A percentile compares a stretch with the other conserved stretches of the same genome.
Conservation (phyloP, 1,140 invertebrate genomes). For the Atta colombica region DNA sequence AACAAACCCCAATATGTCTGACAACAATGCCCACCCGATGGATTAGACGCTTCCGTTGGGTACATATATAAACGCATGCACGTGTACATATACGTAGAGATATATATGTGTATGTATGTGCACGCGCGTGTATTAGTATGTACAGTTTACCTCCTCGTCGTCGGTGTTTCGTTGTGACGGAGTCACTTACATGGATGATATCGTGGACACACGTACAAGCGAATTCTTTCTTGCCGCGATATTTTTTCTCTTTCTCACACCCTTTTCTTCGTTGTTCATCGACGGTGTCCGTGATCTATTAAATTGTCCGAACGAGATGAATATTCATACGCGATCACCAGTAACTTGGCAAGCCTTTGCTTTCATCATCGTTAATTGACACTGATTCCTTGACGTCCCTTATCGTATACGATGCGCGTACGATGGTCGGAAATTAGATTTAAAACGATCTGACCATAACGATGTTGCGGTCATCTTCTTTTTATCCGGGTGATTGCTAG, state of each 20-base stretch:
- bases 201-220: neutral
- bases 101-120: neutral
- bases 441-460: constrained; percentile 74
- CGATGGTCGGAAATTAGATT: constrained; percentile 72
- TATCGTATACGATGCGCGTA: constrained; percentile 55
- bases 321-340: constrained; percentile 74
- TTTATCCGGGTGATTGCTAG: constrained; percentile 64
- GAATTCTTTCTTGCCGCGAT: constrained; percentile 48
- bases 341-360: constrained; percentile 72
- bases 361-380: constrained; percentile 77
- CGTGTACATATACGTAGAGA: constrained; percentile 26
- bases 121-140: neutral
- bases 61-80: constrained; percentile 61
- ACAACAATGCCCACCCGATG: constrained; percentile 84
- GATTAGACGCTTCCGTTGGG: constrained; percentile 83
- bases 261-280: constrained; percentile 52
- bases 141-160: constrained; percentile 57
- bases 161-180: constrained; percentile 40
- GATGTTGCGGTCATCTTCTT: constrained; percentile 71
- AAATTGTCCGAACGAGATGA: constrained; percentile 72
- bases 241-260: constrained; percentile 67
- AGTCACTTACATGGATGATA: constrained; percentile 6
- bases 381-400: constrained; percentile 75
- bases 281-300: constrained; percentile 64
- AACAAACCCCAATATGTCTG: constrained; percentile 86